phyloP scores from a whole-genome alignment of 2,797 vertebrate genomes.

The Numenius phaeopus region DNA sequence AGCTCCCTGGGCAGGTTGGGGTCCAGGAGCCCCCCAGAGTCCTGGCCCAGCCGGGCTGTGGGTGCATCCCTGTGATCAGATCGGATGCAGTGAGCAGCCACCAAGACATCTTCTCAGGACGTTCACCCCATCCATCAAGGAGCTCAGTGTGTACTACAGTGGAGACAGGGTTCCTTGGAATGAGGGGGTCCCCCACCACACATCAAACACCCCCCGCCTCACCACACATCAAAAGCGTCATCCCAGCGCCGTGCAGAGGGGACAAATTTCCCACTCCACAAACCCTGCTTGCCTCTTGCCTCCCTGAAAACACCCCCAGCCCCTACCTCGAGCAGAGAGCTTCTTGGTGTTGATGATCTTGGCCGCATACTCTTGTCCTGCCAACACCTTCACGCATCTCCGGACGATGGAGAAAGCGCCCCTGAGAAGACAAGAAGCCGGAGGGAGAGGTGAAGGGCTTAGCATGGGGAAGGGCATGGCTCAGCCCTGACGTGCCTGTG shows the following conservation, averaged over 20 bases:
- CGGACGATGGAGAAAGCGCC: slow-evolving; percentile 98
- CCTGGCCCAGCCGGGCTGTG: neutral
- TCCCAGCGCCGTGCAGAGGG: fast-evolving
- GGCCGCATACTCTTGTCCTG: slow-evolving; percentile 95
- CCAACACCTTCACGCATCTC: slow-evolving; percentile 94
- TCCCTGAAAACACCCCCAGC: neutral
- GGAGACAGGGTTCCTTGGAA: neutral
- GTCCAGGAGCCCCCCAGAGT: neutral
- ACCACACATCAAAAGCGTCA: neutral
- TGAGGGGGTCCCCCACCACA: fast-evolving
- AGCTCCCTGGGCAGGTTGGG: neutral
- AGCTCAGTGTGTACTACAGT: neutral
- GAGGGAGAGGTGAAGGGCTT: neutral
- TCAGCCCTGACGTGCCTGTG: neutral
- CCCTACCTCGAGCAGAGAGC: slow-evolving; percentile 93
- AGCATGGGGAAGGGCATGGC: fast-evolving
- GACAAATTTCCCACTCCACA: fast-evolving
- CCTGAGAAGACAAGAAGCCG: slow-evolving; percentile 77
- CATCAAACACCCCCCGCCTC: neutral
- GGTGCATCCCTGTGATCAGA: fast-evolving
- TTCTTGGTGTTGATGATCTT: slow-evolving; percentile 99
- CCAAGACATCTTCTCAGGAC: fast-evolving
- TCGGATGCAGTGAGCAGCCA: neutral
- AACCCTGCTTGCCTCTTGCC: neutral
- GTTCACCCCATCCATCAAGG: fast-evolving